Evolutionary conservation across 2,797 vertebrate species (phyloP), one percentile per base, ranked within the genome.

Genomic region (Sternotherus odoratus): DNA sequence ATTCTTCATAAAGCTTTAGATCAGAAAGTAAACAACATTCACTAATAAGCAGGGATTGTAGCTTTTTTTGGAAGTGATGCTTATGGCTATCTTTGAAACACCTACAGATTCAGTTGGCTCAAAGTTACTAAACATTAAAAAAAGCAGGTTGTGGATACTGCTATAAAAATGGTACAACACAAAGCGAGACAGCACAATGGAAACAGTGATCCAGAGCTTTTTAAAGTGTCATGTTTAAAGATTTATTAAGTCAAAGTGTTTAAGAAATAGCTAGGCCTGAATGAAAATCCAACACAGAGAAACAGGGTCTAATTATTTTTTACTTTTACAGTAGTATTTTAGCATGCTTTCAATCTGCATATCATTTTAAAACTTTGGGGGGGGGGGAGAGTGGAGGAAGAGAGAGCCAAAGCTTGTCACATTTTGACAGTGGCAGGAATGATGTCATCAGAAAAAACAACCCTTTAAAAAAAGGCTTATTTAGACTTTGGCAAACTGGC

Each of bases 391-490:
- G 21, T 12, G 13, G 12, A 5, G 9, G 21, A 36, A 69, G 66
- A 39, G 91, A 91, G 94, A 92, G 92, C 91, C 91, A 94, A 93
- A 78, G 36, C 87, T 95, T 95, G 88, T 96, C 95, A 95, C 91
- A 95, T 66, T 77, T 89, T 94, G 93, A 92, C 88, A 94, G 94
- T 89, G 94, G 87, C 91, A 95, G 95, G 95, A 97, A 97, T 98
- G 96, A 98, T 96, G 95, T 97, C 93, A 98, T 91, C 95, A 95
- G 92, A 93, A 91, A 94, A 93, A 87, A 88, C 90, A 93, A 93
- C 86, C 86, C 78, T 92, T 95, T 93, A 77, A 95, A 77, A 56
- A 92, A 94, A 91, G 85, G 33, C 77, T 89, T 94, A 83, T 95
- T 96, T 97, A 95, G 93, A 89, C 91, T 95, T 97, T 97, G 96